phyloP scores from a whole-genome alignment of 1,140 invertebrate genomes.

The Ruditapes philippinarum region DNA sequence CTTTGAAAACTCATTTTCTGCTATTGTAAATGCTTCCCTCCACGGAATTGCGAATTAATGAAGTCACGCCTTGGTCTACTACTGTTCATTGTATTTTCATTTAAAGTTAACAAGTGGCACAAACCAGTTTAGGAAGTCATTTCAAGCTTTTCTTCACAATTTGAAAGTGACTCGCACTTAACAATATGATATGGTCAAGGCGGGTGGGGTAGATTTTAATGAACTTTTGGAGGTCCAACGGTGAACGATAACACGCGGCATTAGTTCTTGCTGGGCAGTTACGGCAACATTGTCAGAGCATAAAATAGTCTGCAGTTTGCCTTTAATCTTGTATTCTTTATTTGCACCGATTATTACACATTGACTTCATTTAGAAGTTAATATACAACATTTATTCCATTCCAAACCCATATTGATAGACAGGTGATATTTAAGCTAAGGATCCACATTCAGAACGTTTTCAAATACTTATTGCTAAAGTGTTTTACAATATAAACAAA shows the following conservation, averaged over 20 bases:
- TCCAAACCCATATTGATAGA: no score
- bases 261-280: neutral
- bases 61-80: constrained; percentile 63
- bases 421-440: no score
- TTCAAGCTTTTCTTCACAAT: constrained; percentile 65
- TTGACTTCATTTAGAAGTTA: no score
- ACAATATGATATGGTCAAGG: constrained; percentile 43
- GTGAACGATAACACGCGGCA: constrained; percentile 2
- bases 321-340: no score
- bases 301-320: no score
- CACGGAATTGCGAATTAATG: constrained; percentile 63
- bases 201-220: constrained; percentile 47
- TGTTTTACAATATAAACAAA: neutral
- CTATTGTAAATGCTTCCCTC: constrained; percentile 34
- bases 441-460: no score
- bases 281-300: neutral
- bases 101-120: constrained; percentile 52
- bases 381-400: no score
- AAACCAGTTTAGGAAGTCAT: constrained; percentile 63
- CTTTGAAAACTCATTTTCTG: constrained; percentile 64
- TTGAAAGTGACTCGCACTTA: constrained; percentile 57
- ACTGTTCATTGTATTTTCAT: constrained; percentile 13
- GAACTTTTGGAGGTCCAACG: neutral
- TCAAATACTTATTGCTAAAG: neutral
- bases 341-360: no score